These are phyloP conservation scores for Drosophila nikananu DNA, from an alignment of 1,140 invertebrate species.

Conservation along the genomic window DNA sequence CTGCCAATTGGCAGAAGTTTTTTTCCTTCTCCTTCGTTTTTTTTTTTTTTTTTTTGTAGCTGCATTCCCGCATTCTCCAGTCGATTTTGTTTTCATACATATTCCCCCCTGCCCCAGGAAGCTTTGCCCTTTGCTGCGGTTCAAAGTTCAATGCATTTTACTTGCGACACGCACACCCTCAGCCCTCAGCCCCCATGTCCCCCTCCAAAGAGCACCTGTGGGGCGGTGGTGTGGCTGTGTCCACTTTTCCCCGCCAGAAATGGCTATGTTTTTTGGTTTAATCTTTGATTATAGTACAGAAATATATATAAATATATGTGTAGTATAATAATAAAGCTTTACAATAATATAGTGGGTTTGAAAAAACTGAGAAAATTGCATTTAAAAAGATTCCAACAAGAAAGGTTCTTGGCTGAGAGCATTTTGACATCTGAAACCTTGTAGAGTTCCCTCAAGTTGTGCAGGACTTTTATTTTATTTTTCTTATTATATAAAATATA, in stretches of 20 bases:
- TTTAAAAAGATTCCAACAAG: not conserved
- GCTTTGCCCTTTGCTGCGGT: conserved; percentile 51
- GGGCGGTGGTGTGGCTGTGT: conserved; percentile 10
- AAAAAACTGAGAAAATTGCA: not conserved
- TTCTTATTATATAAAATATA: too few relatives aligned
- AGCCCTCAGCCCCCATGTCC: conserved; percentile 3
- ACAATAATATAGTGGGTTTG: not conserved
- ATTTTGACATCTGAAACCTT: not conserved
- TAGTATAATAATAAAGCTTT: too few relatives aligned
- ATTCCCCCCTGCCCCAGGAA: not conserved
- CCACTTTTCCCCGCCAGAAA: not conserved
- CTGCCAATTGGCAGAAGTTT: conserved; percentile 63
- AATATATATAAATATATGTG: not conserved
- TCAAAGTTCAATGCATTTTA: conserved; percentile 66
- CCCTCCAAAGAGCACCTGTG: not conserved
- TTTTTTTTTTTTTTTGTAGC: not conserved
- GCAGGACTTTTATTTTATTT: not conserved
- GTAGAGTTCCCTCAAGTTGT: not conserved
- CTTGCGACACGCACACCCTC: conserved; percentile 54
- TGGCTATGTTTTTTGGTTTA: conserved; percentile 6
- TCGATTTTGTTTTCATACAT: conserved; percentile 10
- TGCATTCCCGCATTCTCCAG: conserved; percentile 24
- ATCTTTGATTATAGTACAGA: not conserved
- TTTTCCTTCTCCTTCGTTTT: conserved; percentile 1
- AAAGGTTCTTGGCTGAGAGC: not conserved